A percentile compares a stretch with the other conserved stretches of the same genome.
Evolutionary conservation across 2,113 vertebrate genomes (phyloP).

Genomic region (Macroglossus sobrinus): DNA sequence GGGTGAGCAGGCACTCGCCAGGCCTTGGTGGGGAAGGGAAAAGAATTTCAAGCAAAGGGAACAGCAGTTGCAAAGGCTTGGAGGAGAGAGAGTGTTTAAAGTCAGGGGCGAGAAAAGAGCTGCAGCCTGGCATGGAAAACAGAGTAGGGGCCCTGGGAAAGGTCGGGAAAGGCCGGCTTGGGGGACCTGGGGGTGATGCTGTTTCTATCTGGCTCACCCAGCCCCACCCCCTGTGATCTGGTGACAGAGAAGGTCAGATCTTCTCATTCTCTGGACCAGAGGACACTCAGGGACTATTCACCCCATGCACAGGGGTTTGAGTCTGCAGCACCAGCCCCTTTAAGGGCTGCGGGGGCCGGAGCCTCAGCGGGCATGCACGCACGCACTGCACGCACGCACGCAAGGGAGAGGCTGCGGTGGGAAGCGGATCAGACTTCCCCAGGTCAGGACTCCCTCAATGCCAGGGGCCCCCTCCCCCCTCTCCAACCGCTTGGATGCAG

Average conservation of each 20-base stretch:
- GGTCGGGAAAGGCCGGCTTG: background rate
- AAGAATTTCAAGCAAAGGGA: background rate
- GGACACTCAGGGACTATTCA: background rate
- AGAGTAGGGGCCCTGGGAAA: rapidly evolving
- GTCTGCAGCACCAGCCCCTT: rapidly evolving
- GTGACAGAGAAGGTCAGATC: background rate
- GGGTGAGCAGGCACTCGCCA: background rate
- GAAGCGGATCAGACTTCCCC: no score
- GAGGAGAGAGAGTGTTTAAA: background rate
- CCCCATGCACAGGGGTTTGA: rapidly evolving
- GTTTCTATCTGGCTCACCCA: background rate
- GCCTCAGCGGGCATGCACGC: background rate
- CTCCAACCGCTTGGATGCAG: background rate
- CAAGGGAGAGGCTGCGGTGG: background rate
- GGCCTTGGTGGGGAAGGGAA: background rate
- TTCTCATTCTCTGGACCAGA: background rate
- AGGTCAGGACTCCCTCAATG: background rate
- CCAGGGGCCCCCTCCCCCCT: no score
- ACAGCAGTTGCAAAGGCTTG: background rate
- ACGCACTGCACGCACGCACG: no score
- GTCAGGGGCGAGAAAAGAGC: background rate
- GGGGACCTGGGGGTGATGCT: background rate
- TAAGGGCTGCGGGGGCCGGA: background rate
- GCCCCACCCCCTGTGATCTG: rapidly evolving
- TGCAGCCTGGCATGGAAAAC: background rate